Conservation (phyloP, 1,140 invertebrate genomes). For the Camponotus floridanus region DNA sequence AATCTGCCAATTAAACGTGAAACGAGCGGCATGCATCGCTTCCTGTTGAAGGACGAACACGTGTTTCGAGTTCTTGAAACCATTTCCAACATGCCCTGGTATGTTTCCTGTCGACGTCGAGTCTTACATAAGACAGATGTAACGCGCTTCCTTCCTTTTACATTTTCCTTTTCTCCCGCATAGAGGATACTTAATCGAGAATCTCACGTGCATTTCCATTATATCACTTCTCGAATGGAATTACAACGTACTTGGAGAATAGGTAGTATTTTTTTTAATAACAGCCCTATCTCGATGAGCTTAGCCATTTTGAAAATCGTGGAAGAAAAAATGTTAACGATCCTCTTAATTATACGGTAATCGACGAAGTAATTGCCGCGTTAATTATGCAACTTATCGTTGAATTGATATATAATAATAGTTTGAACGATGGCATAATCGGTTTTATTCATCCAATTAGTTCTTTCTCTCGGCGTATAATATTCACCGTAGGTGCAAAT, state of each 20-base stretch:
- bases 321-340: not conserved
- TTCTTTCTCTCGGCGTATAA: constrained; percentile 21
- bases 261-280: not conserved
- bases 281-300: too few relatives aligned
- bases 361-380: not conserved
- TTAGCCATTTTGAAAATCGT: not conserved
- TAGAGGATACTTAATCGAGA: constrained; percentile 36
- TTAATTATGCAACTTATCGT: constrained; percentile 6
- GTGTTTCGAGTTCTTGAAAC: constrained; percentile 58
- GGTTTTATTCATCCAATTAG: not conserved
- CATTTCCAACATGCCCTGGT: constrained; percentile 38
- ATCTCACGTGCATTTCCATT: constrained; percentile 5
- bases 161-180: not conserved
- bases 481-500: constrained; percentile 18
- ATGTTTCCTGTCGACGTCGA: constrained; percentile 34
- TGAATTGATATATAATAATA: not conserved
- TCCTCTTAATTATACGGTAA: not conserved
- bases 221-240: not conserved
- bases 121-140: constrained; percentile 70
- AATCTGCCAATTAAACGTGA: constrained; percentile 61
- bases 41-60: constrained; percentile 67
- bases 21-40: constrained; percentile 31
- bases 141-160: constrained; percentile 21
- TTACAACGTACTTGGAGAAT: not conserved
- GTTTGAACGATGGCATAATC: not conserved